Conservation (phyloP, 2,888 invertebrate genomes). For the Leptogaster cylindrica region DNA sequence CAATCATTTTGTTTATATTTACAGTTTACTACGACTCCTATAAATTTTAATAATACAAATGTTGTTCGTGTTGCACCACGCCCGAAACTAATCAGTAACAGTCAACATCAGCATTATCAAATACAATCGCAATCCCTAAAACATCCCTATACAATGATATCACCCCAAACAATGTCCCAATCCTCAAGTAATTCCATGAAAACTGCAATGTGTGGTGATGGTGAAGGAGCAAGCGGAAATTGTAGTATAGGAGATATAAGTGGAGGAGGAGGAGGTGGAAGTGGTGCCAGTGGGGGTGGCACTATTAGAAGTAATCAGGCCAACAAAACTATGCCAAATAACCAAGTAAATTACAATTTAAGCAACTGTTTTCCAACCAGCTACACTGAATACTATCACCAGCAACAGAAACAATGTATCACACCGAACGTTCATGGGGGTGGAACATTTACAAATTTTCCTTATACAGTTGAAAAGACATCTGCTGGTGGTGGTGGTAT, state of each 20-base stretch:
- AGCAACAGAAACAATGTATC: slow-evolving; percentile 50
- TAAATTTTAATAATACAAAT: slow-evolving; percentile 69
- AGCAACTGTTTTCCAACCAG: slow-evolving; percentile 60
- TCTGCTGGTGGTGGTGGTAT: neutral
- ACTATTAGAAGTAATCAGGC: slow-evolving; percentile 47
- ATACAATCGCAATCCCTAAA: slow-evolving; percentile 38
- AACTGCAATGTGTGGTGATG: neutral
- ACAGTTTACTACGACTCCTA: slow-evolving; percentile 63
- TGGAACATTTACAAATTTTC: slow-evolving; percentile 55
- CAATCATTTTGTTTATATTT: slow-evolving; percentile 27
- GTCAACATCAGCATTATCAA: slow-evolving; percentile 48
- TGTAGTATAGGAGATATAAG: slow-evolving; percentile 6
- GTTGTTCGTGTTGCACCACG: slow-evolving; percentile 62
- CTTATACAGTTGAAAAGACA: slow-evolving; percentile 53
- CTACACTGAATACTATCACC: slow-evolving; percentile 60
- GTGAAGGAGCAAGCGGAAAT: slow-evolving; percentile 45
- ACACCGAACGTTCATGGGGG: neutral
- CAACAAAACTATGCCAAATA: slow-evolving; percentile 27
- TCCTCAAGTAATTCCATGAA: slow-evolving; percentile 41
- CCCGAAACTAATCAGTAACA: slow-evolving; percentile 56
- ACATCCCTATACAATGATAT: slow-evolving; percentile 37
- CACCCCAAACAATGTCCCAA: slow-evolving; percentile 43
- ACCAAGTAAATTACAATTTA: slow-evolving; percentile 54
- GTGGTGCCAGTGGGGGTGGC: slow-evolving; percentile 53
- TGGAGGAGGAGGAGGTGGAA: slow-evolving; percentile 53